Evolutionary conservation across 1,140 invertebrate species (phyloP), one percentile per base, ranked within the genome.

Genomic region (Venturia canescens): DNA sequence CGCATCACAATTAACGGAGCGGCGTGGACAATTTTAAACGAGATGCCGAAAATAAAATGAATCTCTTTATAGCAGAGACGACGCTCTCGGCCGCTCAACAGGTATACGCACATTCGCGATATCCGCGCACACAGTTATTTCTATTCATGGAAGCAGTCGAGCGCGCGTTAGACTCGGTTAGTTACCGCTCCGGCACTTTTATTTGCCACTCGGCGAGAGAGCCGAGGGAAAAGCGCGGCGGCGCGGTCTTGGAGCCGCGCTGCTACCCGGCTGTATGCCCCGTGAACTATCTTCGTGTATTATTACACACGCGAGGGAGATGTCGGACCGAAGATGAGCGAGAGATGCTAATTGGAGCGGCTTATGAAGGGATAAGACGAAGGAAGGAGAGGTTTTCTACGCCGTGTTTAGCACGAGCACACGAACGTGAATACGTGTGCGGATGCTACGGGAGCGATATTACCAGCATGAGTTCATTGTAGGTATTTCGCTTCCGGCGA

Each of bases 321-420:
- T 44, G 38, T 44, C 7, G 38, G 38, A 44, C 3, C 11, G 67
- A 78, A 50, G 63, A 34, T 38, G 48, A n/a, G n/a, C 21, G 26
- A 6, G 34, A 82, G 77, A 63, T 82, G 81, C 67, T 82, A 82
- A 82, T 82, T 82, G 60, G 38, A 82, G 71, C 81, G 81, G 70
- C 69, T 34, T n/a, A n/a, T 66, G 63, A 57, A 31, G 75, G 70
- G 38, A 21, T n/a, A 27, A 66, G 60, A 66, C 13, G 38, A 34
- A 9, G 34, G 38, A 34, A 9, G 34, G 27, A 66, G 23, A 66
- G 27, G 23, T 26, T 0, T 23, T 26, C 60, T 66, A 23, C 21
- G 13, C 27, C 60, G 60, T 66, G 60, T 66, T 66, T 66, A 66
- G 60, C 60, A 66, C 16, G 23, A 66, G 60, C 21, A 23, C 60